Percentiles rank a stretch among this genome's conserved stretches.
Conservation (phyloP, 2,797 vertebrate species). For the Micrastur ruficollis region DNA sequence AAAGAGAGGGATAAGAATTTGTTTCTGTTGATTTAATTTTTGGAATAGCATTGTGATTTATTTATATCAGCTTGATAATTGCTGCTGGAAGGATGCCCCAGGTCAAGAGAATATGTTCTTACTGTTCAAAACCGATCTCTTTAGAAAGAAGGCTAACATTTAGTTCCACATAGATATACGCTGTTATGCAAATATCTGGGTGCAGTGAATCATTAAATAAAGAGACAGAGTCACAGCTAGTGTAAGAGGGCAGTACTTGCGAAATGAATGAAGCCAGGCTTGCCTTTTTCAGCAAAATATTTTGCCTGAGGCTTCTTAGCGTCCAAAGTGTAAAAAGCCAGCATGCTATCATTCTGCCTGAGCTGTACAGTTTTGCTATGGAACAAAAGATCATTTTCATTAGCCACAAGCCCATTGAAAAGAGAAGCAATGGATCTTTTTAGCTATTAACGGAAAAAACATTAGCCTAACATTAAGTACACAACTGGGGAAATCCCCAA, state of each 20-base stretch:
- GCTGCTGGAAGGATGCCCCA: not conserved
- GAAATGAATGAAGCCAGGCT: constrained; percentile 3
- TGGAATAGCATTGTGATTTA: constrained; percentile 4
- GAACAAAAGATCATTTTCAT: constrained; percentile 42
- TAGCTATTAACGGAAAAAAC: not conserved
- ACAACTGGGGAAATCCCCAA: constrained; percentile 3
- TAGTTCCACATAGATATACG: not conserved
- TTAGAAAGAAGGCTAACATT: not conserved
- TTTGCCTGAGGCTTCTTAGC: constrained; percentile 24
- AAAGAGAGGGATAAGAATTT: not conserved
- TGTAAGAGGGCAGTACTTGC: not conserved
- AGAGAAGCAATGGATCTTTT: constrained; percentile 8
- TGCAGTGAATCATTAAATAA: constrained; percentile 21
- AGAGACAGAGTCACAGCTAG: constrained; percentile 29
- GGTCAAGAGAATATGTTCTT: not conserved
- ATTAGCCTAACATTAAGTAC: constrained; percentile 25
- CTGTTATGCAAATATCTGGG: not conserved
- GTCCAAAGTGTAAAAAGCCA: not conserved
- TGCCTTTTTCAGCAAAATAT: constrained; percentile 48
- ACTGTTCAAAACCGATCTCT: not conserved
- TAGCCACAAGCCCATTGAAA: not conserved
- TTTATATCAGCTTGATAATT: not conserved
- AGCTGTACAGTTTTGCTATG: constrained; percentile 29
- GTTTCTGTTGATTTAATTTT: constrained; percentile 38
- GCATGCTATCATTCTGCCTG: not conserved